phyloP scores from a whole-genome alignment of 2,113 vertebrate species.

The Tylochromis polylepis region DNA sequence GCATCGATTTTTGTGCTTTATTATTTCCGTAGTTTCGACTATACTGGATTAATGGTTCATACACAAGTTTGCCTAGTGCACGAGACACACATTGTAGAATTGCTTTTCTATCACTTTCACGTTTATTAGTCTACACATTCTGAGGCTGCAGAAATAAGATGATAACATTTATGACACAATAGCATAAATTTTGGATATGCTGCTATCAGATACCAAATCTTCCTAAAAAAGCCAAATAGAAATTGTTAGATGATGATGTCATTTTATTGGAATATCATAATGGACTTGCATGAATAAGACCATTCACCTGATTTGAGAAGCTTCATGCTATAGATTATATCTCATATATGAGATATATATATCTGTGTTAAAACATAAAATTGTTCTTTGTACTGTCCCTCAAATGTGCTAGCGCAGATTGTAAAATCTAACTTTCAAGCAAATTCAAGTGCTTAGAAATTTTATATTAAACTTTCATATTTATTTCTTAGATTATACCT shows the following conservation, averaged over 20 bases:
- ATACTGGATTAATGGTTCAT: background rate
- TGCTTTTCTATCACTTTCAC: background rate
- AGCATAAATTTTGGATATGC: background rate
- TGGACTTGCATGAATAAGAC: too few species aligned
- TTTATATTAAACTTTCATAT: background rate
- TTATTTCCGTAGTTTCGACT: background rate
- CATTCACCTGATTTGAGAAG: too few species aligned
- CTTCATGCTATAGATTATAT: too few species aligned
- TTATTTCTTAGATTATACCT: background rate
- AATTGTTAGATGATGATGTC: background rate
- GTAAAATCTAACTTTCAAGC: background rate
- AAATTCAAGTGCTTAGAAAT: background rate
- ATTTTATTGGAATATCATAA: background rate
- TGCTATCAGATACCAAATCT: background rate
- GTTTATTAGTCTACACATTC: background rate
- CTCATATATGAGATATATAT: too few species aligned
- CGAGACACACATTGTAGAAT: background rate
- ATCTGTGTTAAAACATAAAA: too few species aligned
- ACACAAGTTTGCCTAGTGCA: background rate
- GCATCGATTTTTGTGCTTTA: background rate
- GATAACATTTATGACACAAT: background rate
- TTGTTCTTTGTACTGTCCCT: background rate
- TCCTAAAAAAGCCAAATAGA: background rate
- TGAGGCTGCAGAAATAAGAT: background rate
- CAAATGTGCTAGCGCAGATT: background rate